Base-by-base conservation (phyloP, 2,113 vertebrate species). In the Camelus bactrianus region DNA sequence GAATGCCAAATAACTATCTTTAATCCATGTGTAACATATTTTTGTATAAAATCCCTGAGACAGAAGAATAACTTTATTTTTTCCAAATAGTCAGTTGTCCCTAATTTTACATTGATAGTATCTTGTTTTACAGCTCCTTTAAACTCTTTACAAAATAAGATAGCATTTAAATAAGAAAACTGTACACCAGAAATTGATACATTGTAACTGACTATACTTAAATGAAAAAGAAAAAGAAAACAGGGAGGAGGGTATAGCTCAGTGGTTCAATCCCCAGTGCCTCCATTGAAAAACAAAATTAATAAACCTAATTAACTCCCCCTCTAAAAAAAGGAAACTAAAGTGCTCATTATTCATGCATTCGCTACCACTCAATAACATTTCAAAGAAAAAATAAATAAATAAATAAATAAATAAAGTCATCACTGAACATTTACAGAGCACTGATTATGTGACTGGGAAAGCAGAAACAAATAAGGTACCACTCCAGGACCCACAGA, bases 81-180 rank as follows among this genome's bases (percentile, higher is more conserved):
- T 75, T 7, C 28, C 62, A 76, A 88, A 89, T 35, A 75, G 70
- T 60, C 52, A 20, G 60, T 11, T 69, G 15, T n/a, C 42, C 85
- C 32, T 89, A 11, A 6, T 69, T 93, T 95, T 88, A 83, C 50
- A 67, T 77, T 67, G 26, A 50, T 42, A 48, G 4, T n/a, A 50
- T 83, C 60, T 76, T 83, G 58, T 72, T 92, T 65, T 86, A 56
- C 38, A 95, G 42, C 35, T 60, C 28, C 65, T 77, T 77, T 64
- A 85, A 92, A 93, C 46, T 79, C 91, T 84, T 72, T 75, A 64
- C 76, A 62, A 52, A 77, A 91, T 92, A 76, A 89, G 89, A 69
- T 30, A 54, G 32, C n/a, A 46, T 90, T 85, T 89, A 81, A 70
- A 54, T 81, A 54, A 67, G 32, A 54, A 54, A 54, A 54, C 38